Evolutionary conservation across 2,888 invertebrate species (phyloP).

Genomic region (Mythimna loreyi): DNA sequence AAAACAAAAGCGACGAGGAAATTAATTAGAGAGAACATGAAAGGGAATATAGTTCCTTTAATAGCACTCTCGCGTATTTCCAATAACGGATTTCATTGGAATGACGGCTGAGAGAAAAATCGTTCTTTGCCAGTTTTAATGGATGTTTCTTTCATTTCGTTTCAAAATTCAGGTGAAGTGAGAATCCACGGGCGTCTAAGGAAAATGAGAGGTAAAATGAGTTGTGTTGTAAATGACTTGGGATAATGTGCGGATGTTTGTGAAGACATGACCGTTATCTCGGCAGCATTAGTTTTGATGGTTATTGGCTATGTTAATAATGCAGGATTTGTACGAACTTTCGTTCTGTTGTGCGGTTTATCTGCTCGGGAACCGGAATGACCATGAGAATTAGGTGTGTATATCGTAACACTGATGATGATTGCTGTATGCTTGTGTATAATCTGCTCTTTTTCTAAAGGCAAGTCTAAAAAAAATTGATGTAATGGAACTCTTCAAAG

Average conservation of each 20-base stretch:
- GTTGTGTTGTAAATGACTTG: slow-evolving; percentile 67
- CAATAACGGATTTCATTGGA: slow-evolving; percentile 49
- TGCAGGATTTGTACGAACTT: slow-evolving; percentile 50
- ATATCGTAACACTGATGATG: slow-evolving; percentile 1
- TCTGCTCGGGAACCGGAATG: slow-evolving; percentile 31
- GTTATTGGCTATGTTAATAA: slow-evolving; percentile 64
- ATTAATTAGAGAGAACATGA: slow-evolving; percentile 54
- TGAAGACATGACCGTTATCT: slow-evolving; percentile 67
- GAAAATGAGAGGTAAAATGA: slow-evolving; percentile 60
- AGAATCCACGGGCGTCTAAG: slow-evolving; percentile 22
- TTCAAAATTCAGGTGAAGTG: slow-evolving; percentile 42
- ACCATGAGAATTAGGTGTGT: slow-evolving; percentile 5
- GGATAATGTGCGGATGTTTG: slow-evolving; percentile 69
- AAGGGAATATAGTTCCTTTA: slow-evolving; percentile 51
- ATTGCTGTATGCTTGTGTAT: background rate
- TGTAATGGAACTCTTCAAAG: background rate
- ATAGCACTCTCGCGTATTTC: slow-evolving; percentile 49
- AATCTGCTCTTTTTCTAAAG: background rate
- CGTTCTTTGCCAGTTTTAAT: slow-evolving; percentile 31
- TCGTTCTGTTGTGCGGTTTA: slow-evolving; percentile 31
- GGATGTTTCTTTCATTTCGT: slow-evolving; percentile 39
- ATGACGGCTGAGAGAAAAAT: slow-evolving; percentile 45
- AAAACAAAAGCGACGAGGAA: slow-evolving; percentile 54
- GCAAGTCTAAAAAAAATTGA: background rate
- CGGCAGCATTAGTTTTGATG: slow-evolving; percentile 62